Evolutionary conservation across 2,797 vertebrate genomes (phyloP).

Genomic region (Sebastes elongatus): DNA sequence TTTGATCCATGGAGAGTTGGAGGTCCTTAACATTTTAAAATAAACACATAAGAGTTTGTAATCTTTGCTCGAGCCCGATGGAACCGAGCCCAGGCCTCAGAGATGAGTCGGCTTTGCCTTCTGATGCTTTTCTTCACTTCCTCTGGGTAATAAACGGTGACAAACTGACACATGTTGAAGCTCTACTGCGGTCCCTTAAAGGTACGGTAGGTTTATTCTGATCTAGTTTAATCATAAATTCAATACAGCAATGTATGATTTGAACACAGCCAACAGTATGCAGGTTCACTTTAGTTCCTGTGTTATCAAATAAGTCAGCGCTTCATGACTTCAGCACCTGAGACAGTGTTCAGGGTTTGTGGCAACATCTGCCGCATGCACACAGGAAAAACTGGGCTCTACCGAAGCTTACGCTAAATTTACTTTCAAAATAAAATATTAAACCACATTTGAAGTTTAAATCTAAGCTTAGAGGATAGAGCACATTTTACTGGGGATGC

Average conservation of each 20-base stretch:
- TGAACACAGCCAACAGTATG: neutral
- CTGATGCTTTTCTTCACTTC: conserved; percentile 37
- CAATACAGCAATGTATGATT: neutral
- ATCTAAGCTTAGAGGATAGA: neutral
- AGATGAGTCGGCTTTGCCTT: conserved; percentile 29
- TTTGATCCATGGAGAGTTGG: conserved; percentile 48
- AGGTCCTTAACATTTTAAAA: conserved; percentile 57
- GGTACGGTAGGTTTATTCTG: conserved; percentile 8
- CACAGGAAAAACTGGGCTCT: neutral
- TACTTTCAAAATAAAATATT: neutral
- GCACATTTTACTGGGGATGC: neutral
- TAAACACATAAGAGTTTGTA: conserved; percentile 38
- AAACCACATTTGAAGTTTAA: neutral
- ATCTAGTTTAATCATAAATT: conserved; percentile 15
- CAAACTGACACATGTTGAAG: conserved; percentile 19
- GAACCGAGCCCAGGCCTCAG: conserved; percentile 17
- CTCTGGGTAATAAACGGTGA: conserved; percentile 1
- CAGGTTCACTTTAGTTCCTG: neutral
- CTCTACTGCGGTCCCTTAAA: neutral
- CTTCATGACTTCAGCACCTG: neutral
- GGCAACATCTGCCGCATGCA: neutral
- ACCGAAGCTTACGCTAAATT: neutral
- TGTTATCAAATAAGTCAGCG: neutral
- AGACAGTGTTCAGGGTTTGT: neutral
- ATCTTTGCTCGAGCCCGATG: conserved; percentile 25